These are phyloP conservation scores for Eupithecia pulchellata DNA, from an alignment of 2,888 invertebrate genomes.

Conservation along the genomic window DNA sequence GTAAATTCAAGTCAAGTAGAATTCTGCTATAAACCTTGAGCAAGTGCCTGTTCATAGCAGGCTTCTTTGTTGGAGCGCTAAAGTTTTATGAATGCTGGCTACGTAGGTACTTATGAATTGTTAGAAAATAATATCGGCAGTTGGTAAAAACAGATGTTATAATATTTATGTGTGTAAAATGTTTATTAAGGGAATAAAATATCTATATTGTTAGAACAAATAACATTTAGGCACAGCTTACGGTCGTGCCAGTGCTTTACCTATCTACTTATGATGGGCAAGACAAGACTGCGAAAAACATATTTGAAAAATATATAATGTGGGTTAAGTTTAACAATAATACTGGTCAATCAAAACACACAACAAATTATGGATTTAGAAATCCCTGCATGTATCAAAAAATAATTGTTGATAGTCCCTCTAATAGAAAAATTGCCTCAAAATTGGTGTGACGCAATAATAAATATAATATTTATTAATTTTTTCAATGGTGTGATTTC, in stretches of 20 bases:
- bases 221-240: background rate
- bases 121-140: background rate
- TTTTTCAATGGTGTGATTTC: background rate
- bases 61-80: background rate
- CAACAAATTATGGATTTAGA: background rate
- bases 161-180: background rate
- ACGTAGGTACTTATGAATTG: background rate
- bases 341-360: no score
- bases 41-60: conserved; percentile 4
- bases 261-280: background rate
- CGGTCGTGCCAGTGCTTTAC: background rate
- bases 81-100: background rate
- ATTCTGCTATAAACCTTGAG: conserved; percentile 9
- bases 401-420: background rate
- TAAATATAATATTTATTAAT: background rate
- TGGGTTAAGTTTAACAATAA: no score
- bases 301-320: no score
- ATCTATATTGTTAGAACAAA: background rate
- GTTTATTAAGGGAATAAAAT: background rate
- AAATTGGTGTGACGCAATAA: background rate
- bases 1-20: conserved; percentile 1
- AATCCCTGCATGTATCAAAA: background rate
- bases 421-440: background rate
- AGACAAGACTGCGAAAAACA: background rate
- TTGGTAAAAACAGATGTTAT: background rate